Percentiles rank a stretch among this genome's conserved stretches.
These are phyloP conservation scores for Azemiops feae DNA, from an alignment of 2,113 vertebrate genomes.

Conservation along the genomic window DNA sequence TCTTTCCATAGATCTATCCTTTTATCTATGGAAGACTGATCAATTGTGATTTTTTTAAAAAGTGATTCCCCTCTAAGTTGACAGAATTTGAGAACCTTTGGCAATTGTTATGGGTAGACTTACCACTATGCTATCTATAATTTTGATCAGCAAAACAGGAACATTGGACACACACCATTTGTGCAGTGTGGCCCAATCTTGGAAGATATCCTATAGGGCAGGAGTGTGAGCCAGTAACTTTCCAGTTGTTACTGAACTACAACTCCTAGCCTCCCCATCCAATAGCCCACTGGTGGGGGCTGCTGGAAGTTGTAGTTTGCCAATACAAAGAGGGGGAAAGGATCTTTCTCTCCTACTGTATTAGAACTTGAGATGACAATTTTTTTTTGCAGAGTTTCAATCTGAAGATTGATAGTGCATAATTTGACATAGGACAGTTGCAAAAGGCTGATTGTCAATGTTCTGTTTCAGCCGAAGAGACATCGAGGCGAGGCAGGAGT, in stretches of 20 bases:
- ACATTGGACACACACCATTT: neutral
- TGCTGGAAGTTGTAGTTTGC: neutral
- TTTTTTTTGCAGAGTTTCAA: neutral
- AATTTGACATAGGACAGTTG: neutral
- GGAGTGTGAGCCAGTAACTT: neutral
- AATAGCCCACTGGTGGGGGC: neutral
- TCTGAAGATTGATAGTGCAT: neutral
- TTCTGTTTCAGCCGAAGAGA: too few species aligned
- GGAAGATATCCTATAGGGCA: neutral
- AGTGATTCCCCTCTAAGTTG: neutral
- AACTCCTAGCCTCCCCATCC: neutral
- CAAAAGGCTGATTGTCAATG: neutral
- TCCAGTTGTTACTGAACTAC: neutral
- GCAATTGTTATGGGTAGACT: neutral
- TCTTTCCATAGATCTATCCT: too few species aligned
- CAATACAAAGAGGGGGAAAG: neutral
- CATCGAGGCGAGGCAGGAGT: too few species aligned
- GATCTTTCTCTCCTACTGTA: neutral
- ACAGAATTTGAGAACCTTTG: neutral
- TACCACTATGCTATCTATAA: neutral
- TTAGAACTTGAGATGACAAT: neutral
- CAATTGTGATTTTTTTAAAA: neutral
- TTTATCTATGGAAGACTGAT: neutral
- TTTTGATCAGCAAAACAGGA: neutral
- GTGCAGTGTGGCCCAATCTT: neutral